Evolutionary conservation across 2,888 invertebrate species (phyloP).

Genomic region (Fragum sueziense): DNA sequence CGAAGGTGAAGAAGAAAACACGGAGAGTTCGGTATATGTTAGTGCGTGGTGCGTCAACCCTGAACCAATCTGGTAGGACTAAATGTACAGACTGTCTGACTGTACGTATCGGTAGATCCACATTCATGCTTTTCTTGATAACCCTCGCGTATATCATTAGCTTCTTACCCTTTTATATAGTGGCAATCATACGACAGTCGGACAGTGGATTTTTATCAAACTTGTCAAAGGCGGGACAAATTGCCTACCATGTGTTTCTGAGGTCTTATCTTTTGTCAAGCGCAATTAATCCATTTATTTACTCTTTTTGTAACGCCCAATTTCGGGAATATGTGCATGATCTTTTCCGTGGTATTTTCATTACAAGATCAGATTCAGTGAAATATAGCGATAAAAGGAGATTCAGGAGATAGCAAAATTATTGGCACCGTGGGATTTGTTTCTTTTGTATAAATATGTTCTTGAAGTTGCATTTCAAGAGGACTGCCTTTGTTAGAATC

Average conservation of each 20-base stretch:
- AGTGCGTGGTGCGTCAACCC: conserved; percentile 53
- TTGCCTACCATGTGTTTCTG: conserved; percentile 65
- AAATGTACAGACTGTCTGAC: conserved; percentile 53
- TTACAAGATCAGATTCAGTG: background rate
- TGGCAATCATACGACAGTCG: conserved; percentile 65
- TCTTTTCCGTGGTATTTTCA: conserved; percentile 32
- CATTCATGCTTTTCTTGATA: conserved; percentile 71
- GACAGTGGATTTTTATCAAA: conserved; percentile 32
- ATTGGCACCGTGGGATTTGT: too few species aligned
- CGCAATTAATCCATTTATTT: conserved; percentile 73
- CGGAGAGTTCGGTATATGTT: conserved; percentile 48
- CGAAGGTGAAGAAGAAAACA: conserved; percentile 23
- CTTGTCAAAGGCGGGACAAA: conserved; percentile 53
- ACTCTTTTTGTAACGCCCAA: conserved; percentile 69
- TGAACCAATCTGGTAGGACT: conserved; percentile 46
- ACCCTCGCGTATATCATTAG: conserved; percentile 71
- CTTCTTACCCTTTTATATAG: conserved; percentile 71
- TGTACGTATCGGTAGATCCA: conserved; percentile 65
- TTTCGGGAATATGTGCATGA: conserved; percentile 59
- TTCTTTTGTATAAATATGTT: too few species aligned
- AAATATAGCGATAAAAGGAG: background rate
- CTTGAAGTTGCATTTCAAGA: too few species aligned
- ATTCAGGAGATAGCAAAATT: conserved; percentile 5
- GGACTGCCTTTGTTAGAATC: too few species aligned
- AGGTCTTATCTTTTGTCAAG: conserved; percentile 71